Evolutionary conservation across 2,113 vertebrate species (phyloP).

Genomic region (Todiramphus saurophagus): DNA sequence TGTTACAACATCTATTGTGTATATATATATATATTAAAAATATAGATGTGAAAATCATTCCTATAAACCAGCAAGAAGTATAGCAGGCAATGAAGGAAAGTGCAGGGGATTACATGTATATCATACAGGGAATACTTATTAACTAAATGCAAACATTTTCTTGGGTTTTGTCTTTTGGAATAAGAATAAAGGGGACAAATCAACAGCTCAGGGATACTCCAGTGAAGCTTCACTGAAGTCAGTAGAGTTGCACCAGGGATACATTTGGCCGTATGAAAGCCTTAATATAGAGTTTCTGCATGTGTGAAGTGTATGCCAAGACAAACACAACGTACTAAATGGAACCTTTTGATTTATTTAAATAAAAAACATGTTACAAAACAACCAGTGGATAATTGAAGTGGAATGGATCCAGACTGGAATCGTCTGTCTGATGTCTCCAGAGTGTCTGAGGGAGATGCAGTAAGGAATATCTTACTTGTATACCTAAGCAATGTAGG

Average conservation of each 20-base stretch:
- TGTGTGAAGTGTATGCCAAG: slow-evolving; percentile 59
- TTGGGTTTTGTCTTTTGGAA: slow-evolving; percentile 8
- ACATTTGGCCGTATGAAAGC: slow-evolving; percentile 47
- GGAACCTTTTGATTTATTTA: slow-evolving; percentile 65
- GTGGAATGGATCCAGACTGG: slow-evolving; percentile 52
- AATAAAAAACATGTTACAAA: slow-evolving; percentile 61
- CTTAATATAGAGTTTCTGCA: slow-evolving; percentile 53
- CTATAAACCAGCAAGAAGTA: neutral
- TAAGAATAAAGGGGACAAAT: neutral
- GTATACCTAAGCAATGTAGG: neutral
- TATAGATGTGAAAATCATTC: neutral
- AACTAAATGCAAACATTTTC: slow-evolving; percentile 21
- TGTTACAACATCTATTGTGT: neutral
- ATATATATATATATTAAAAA: too few relatives aligned
- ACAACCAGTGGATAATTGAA: slow-evolving; percentile 51
- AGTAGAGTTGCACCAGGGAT: slow-evolving; percentile 39
- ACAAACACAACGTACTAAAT: slow-evolving; percentile 57
- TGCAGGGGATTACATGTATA: neutral
- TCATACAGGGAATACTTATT: neutral
- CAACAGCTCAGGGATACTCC: neutral
- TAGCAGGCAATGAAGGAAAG: neutral
- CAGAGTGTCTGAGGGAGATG: slow-evolving; percentile 41
- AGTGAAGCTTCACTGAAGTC: neutral
- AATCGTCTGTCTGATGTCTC: slow-evolving; percentile 57
- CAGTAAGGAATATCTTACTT: slow-evolving; percentile 7